A percentile compares a stretch with the other conserved stretches of the same genome.
Conservation (phyloP, 2,888 invertebrate genomes). For the Drepanosiphum platanoidis region DNA sequence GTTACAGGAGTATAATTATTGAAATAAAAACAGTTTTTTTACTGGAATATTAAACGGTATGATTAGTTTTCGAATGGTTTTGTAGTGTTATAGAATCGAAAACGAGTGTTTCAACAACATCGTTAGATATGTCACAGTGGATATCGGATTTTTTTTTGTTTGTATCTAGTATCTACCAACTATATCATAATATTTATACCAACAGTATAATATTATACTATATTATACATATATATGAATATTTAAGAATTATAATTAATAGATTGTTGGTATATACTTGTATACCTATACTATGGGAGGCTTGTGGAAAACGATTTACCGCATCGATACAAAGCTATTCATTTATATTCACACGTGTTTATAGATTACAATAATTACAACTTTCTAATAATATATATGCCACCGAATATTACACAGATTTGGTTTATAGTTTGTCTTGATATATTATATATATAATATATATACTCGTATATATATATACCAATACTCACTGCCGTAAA, state of each 20-base stretch:
- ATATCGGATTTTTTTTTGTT: background rate
- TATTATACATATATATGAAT: background rate
- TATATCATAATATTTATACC: background rate
- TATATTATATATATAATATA: too few relatives aligned
- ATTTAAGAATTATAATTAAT: too few relatives aligned
- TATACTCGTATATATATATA: background rate
- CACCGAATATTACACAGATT: background rate
- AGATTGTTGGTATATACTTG: background rate
- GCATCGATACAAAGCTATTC: constrained; percentile 19
- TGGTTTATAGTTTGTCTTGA: background rate
- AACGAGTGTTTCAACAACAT: constrained; percentile 5
- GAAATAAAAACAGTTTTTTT: background rate
- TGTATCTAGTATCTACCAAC: background rate
- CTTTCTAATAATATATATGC: constrained; percentile 19
- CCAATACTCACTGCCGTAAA: too few relatives aligned
- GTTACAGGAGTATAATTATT: constrained; percentile 1
- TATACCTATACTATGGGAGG: background rate
- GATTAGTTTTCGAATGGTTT: background rate
- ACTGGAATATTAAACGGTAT: constrained; percentile 15
- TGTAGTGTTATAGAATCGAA: constrained; percentile 12
- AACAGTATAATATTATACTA: background rate
- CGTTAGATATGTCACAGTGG: background rate
- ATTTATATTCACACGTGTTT: background rate
- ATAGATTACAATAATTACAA: constrained; percentile 20
- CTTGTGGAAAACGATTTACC: constrained; percentile 36